These are phyloP conservation scores for Drosophila gunungcola DNA, from an alignment of 1,140 invertebrate species.

Conservation along the genomic window DNA sequence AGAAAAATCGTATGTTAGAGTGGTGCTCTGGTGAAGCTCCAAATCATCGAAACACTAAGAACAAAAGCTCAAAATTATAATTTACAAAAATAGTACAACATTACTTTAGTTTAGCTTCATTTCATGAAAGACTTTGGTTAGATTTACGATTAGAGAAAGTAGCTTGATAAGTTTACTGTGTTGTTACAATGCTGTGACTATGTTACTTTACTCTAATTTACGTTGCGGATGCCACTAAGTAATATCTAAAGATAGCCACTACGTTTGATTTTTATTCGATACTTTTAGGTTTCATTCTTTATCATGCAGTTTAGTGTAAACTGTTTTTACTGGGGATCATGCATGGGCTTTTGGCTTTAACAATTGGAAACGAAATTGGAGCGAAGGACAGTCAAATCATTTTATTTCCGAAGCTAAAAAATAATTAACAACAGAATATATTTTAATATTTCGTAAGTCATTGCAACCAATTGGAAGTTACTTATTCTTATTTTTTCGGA, in stretches of 20 bases:
- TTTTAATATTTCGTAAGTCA: no score
- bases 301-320: constrained; percentile 39
- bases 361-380: neutral
- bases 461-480: neutral
- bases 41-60: constrained; percentile 68
- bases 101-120: constrained; percentile 69
- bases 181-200: constrained; percentile 55
- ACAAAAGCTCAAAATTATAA: constrained; percentile 71
- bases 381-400: constrained; percentile 8
- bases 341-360: constrained; percentile 10
- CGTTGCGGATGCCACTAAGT: constrained; percentile 21
- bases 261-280: constrained; percentile 15
- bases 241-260: constrained; percentile 40
- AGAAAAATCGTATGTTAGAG: constrained; percentile 54
- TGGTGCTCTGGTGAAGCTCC: constrained; percentile 17
- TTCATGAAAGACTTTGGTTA: constrained; percentile 52
- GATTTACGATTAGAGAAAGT: constrained; percentile 54
- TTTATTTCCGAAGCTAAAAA: no score
- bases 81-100: constrained; percentile 62
- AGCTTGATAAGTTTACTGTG: constrained; percentile 63
- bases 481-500: neutral
- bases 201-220: constrained; percentile 24
- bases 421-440: no score
- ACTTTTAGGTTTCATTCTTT: constrained; percentile 28
- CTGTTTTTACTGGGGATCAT: constrained; percentile 19